Conservation (phyloP, 2,888 invertebrate genomes). For the Girardia tigrina region DNA sequence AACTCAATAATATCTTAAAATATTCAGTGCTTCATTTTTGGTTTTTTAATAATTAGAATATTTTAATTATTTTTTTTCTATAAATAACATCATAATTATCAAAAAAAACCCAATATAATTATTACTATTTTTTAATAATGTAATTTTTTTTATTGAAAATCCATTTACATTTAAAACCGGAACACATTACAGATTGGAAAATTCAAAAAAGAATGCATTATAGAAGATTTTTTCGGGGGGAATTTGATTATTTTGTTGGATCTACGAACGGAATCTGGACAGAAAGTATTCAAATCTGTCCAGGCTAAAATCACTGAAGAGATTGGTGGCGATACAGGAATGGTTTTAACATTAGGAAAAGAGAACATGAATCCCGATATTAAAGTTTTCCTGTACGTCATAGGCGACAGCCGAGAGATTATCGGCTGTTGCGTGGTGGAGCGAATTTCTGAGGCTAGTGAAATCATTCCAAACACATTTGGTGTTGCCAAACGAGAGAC, state of each 20-base stretch:
- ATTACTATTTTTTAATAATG: no score
- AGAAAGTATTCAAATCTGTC: neutral
- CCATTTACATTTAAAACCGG: no score
- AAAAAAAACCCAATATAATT: no score
- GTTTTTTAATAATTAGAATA: no score
- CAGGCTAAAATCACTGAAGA: neutral
- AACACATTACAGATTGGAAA: no score
- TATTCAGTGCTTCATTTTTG: no score
- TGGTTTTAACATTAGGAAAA: neutral
- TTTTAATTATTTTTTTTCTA: no score
- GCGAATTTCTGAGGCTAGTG: neutral
- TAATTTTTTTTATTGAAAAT: no score
- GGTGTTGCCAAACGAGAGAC: neutral
- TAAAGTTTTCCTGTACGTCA: neutral
- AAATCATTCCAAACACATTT: neutral
- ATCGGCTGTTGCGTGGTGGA: slow-evolving; percentile 25
- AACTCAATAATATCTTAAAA: no score
- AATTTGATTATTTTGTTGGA: neutral
- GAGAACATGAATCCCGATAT: neutral
- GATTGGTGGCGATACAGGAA: neutral
- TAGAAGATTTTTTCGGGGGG: neutral
- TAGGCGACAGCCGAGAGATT: neutral
- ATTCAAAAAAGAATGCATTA: neutral
- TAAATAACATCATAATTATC: no score
- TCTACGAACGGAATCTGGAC: neutral